Evolutionary conservation across 2,888 invertebrate species (phyloP).

Genomic region (Eutolmus rufibarbis): DNA sequence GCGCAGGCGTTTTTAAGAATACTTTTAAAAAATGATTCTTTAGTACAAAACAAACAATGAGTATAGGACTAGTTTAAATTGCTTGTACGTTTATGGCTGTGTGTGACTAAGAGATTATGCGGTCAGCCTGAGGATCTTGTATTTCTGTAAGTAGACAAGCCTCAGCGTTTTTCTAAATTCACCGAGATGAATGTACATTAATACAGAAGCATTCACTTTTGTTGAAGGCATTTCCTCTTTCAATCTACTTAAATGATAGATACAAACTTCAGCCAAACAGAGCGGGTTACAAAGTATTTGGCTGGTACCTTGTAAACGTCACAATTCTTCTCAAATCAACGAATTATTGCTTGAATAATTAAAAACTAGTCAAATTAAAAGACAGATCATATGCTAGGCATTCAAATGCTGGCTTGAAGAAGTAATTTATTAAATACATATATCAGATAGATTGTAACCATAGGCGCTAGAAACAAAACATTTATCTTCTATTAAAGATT

Average conservation of each 20-base stretch:
- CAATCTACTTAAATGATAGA: not conserved
- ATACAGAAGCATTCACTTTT: not conserved
- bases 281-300: not conserved
- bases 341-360: not conserved
- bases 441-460: not conserved
- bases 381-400: not conserved
- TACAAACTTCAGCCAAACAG: not conserved
- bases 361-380: not conserved
- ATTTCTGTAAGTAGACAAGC: not conserved
- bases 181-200: not conserved
- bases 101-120: not conserved
- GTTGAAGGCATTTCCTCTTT: not conserved
- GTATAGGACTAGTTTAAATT: not conserved
- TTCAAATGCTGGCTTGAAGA: not conserved
- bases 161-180: not conserved
- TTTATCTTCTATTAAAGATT: not conserved
- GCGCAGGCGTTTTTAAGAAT: not conserved
- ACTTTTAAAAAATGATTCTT: not conserved
- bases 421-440: not conserved
- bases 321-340: not conserved
- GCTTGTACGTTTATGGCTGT: not conserved
- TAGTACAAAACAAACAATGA: constrained; percentile 23
- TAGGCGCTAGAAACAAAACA: not conserved
- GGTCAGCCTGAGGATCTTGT: not conserved
- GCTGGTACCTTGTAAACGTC: not conserved